phyloP scores from a whole-genome alignment of 2,113 vertebrate genomes.

The Seriola rivoliana region DNA sequence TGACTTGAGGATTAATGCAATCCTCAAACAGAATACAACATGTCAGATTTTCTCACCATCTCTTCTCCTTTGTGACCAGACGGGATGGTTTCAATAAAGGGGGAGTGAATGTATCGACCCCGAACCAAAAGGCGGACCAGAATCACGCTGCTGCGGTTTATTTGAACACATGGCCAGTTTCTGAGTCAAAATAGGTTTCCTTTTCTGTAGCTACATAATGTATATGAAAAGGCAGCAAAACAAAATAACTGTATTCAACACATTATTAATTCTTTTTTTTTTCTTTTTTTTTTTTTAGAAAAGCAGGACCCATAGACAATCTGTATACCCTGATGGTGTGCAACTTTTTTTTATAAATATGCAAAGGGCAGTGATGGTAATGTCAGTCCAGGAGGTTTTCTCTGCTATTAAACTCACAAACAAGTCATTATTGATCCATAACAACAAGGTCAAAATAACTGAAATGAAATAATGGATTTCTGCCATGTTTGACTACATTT shows the following conservation, averaged over 20 bases:
- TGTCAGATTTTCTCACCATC: slow-evolving; percentile 69
- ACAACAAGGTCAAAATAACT: not conserved
- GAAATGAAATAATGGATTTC: not conserved
- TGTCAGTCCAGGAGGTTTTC: not conserved
- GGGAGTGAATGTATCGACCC: slow-evolving; percentile 47
- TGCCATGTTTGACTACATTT: not conserved
- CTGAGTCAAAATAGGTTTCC: not conserved
- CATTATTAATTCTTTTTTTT: not conserved
- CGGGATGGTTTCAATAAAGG: slow-evolving; percentile 42
- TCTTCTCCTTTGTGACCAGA: slow-evolving; percentile 48
- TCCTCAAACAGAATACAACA: slow-evolving; percentile 76
- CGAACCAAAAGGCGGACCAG: not conserved
- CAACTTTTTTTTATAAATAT: not conserved
- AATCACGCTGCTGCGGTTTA: slow-evolving; percentile 22
- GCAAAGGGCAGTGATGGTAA: not conserved
- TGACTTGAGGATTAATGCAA: slow-evolving; percentile 69
- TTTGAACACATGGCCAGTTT: not conserved
- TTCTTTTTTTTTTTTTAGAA: not conserved
- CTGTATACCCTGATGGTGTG: not conserved
- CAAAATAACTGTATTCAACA: not conserved
- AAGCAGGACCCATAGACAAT: not conserved
- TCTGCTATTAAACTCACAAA: not conserved
- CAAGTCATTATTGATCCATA: not conserved
- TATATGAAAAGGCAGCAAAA: not conserved
- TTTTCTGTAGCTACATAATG: not conserved